Percentiles rank a stretch among this genome's conserved stretches.
Conservation (phyloP, 1,140 invertebrate genomes). For the Philopotamus ludificatus region DNA sequence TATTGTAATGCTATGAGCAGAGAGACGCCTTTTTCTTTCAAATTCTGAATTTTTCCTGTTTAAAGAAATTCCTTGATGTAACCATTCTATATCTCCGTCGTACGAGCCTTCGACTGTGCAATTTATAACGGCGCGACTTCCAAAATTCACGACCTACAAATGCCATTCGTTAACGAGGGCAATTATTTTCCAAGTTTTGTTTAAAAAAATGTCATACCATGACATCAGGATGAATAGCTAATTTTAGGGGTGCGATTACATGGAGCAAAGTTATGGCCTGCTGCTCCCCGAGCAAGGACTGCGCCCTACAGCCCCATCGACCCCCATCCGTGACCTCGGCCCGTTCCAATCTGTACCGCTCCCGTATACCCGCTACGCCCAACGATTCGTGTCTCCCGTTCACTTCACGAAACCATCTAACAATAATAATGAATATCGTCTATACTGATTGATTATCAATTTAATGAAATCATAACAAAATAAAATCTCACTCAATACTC, state of each 20-base stretch:
- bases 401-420: slow-evolving; percentile 21
- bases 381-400: slow-evolving; percentile 6
- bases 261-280: slow-evolving; percentile 15
- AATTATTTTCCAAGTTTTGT: neutral
- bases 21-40: neutral
- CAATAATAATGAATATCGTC: neutral
- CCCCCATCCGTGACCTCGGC: slow-evolving; percentile 12
- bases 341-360: slow-evolving; percentile 8
- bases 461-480: neutral
- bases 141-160: slow-evolving; percentile 72
- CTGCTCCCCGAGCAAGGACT: slow-evolving; percentile 30
- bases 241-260: slow-evolving; percentile 17
- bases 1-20: slow-evolving; percentile 52
- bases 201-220: slow-evolving; percentile 18
- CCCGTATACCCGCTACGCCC: slow-evolving; percentile 1
- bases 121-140: slow-evolving; percentile 71
- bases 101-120: slow-evolving; percentile 71
- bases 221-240: slow-evolving; percentile 18
- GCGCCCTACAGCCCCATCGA: slow-evolving; percentile 31
- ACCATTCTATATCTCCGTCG: slow-evolving; percentile 68
- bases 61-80: slow-evolving; percentile 62
- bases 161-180: neutral
- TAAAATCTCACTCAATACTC: slow-evolving; percentile 59
- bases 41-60: neutral
- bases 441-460: neutral